Evolutionary conservation across 2,888 invertebrate genomes (phyloP), one percentile per base, ranked within the genome.

Genomic region (Drosophila phalerata): DNA sequence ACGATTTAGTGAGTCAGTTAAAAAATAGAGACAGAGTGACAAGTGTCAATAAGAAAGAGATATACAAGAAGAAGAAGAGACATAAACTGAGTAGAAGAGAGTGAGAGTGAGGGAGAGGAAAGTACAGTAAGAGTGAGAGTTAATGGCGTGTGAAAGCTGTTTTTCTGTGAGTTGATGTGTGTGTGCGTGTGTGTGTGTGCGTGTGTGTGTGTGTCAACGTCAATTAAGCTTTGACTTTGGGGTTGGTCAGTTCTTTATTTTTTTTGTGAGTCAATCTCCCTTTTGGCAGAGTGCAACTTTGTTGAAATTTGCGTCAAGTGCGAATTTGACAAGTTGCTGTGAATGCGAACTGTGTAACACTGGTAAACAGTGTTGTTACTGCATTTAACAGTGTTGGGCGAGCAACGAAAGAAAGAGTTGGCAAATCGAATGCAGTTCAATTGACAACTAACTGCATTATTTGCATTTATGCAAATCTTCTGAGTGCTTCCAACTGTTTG

Each of bases 401-500:
- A 28, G 5, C n/a, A 49, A 28, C 6, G 11, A 32, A 11, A 17
- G 32, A 40, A 17, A 38, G 11, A 30, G 37, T 47, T 13, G 19
- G 10, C 9, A 48, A 55, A 49, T 68, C 62, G 69, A 61, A 53
- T 43, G 34, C 43, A 30, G 22, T 53, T 58, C 53, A 52, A 61
- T 52, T 60, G 48, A 40, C n/a, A 30, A 49, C 42, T 53, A 30
- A 49, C 55, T 55, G 55, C 64, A n/a, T 34, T 60, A 71, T 70
- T 70, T 71, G 70, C 70, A 72, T 60, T 60, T 70, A 70, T 72
- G 71, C 19, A 58, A 72, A 72, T 71, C 43, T 56, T 25, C 34
- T 60, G 51, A 63, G 42, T 70, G 65, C 45, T 43, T 9, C 22
- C 48, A 64, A 65, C 58, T 58, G 49, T 70, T 71, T 65, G 30